Conservation (phyloP, 2,113 vertebrate species). For the Pteropus alecto region DNA sequence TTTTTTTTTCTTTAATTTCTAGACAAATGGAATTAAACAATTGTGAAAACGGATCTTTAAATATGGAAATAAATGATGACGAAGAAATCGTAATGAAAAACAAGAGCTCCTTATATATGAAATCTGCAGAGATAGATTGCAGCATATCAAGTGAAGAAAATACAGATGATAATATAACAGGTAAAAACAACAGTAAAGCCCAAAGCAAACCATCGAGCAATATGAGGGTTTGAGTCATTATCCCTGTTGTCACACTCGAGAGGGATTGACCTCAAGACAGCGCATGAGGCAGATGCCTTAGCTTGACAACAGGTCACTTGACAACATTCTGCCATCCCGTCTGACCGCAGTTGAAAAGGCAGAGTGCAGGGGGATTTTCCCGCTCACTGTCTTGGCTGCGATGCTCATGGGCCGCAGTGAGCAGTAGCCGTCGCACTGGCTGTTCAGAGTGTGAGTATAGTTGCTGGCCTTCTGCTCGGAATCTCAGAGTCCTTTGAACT, state of each 20-base stretch:
- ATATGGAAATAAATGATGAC: constrained; percentile 77
- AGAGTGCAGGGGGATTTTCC: background rate
- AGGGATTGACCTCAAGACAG: background rate
- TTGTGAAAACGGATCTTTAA: constrained; percentile 86
- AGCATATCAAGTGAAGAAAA: constrained; percentile 71
- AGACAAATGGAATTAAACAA: constrained; percentile 86
- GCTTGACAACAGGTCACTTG: background rate
- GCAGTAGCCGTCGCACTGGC: background rate
- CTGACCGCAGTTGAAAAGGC: background rate
- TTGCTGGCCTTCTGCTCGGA: background rate
- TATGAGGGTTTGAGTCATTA: background rate
- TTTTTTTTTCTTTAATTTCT: constrained; percentile 32
- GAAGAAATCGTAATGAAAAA: constrained; percentile 74
- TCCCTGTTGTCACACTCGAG: background rate
- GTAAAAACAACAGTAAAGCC: constrained; percentile 68
- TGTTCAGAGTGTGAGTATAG: background rate
- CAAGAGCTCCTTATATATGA: constrained; percentile 71
- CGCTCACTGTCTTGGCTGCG: background rate
- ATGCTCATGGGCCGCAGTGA: background rate
- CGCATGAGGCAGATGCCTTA: background rate
- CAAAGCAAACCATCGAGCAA: background rate
- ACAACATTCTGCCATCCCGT: background rate
- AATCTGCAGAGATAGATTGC: constrained; percentile 60
- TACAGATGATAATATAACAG: constrained; percentile 57
- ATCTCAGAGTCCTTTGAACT: background rate